Evolutionary conservation across 1,140 invertebrate genomes (phyloP), one percentile per base, ranked within the genome.

Genomic region (Drosophila melanica): DNA sequence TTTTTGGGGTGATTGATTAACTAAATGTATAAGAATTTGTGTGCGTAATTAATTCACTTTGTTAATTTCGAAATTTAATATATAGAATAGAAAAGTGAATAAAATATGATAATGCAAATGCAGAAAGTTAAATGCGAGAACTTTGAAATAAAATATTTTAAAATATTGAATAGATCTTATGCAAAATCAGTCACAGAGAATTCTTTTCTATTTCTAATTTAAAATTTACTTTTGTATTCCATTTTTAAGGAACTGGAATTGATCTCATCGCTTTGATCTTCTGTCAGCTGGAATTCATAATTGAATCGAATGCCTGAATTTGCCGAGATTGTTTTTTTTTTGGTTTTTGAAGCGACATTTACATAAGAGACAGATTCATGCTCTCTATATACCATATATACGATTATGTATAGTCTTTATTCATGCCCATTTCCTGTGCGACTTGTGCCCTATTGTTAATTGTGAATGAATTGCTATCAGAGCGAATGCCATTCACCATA

Each of bases 351-450:
- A 50, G 37, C 47, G 23, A 53, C 41, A 50, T 58, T 45, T 58
- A 45, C 41, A 58, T 33, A 45, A 30, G 23, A 50, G n/a, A 37
- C 35, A 37, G 35, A 37, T 23, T 3, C 10, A 41, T n/a, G n/a
- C 23, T 33, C n/a, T 11, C 23, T 27, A 27, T 11, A 42, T 20
- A 10, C 18, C n/a, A 10, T 11, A 11, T 23, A 12, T 20, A 35
- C 5, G 11, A 33, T 7, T 44, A 53, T 60, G 30, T 18, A 16
- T 65, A n/a, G 62, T n/a, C 12, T 44, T 41, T 20, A 65, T 70
- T 70, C 59, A 66, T 50, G 63, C 39, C 47, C 69, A 53, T 72
- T 72, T 72, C 69, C 69, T 72, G 63, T 51, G 63, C 20, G 65
- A 20, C 35, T 51, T 68, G 55, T 53, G 57, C 12, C 63, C 63